Percentiles rank a stretch among this genome's conserved stretches.
Conservation (phyloP, 2,888 invertebrate genomes). For the Lycaena phlaeas region DNA sequence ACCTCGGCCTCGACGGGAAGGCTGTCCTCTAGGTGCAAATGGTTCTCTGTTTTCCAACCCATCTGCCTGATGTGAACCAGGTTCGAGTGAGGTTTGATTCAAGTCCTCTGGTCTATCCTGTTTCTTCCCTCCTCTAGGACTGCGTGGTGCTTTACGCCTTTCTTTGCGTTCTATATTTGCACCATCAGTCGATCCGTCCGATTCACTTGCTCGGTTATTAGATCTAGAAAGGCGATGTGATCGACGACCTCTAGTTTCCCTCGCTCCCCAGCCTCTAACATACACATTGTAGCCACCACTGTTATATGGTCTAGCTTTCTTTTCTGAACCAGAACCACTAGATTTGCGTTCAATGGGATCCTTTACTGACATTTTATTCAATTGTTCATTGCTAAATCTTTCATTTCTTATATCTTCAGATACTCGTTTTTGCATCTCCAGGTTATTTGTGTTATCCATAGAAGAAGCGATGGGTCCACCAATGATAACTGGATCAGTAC, state of each 20-base stretch:
- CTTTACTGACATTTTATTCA: conserved; percentile 63
- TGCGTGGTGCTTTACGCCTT: conserved; percentile 67
- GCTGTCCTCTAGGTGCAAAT: conserved; percentile 91
- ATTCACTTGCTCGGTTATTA: conserved; percentile 76
- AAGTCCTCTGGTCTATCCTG: conserved; percentile 73
- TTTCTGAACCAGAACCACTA: conserved; percentile 61
- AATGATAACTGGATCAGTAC: conserved; percentile 36
- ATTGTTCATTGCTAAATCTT: conserved; percentile 47
- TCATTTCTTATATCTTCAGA: conserved; percentile 47
- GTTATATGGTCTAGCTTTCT: conserved; percentile 68
- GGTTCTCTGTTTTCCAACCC: conserved; percentile 75
- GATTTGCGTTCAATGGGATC: conserved; percentile 61
- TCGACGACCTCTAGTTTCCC: conserved; percentile 64
- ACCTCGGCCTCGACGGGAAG: conserved; percentile 88
- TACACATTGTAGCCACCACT: conserved; percentile 54
- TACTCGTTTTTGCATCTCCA: conserved; percentile 37
- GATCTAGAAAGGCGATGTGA: conserved; percentile 61
- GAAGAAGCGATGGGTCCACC: conserved; percentile 32
- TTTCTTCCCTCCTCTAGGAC: conserved; percentile 74
- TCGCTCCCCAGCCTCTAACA: conserved; percentile 63
- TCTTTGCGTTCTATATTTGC: conserved; percentile 66
- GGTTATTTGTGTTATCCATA: conserved; percentile 31
- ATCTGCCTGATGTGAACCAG: conserved; percentile 30
- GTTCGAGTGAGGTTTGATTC: conserved; percentile 33
- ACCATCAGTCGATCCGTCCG: conserved; percentile 83